Evolutionary conservation across 2,113 vertebrate genomes (phyloP).

Genomic region (Noctilio leporinus): DNA sequence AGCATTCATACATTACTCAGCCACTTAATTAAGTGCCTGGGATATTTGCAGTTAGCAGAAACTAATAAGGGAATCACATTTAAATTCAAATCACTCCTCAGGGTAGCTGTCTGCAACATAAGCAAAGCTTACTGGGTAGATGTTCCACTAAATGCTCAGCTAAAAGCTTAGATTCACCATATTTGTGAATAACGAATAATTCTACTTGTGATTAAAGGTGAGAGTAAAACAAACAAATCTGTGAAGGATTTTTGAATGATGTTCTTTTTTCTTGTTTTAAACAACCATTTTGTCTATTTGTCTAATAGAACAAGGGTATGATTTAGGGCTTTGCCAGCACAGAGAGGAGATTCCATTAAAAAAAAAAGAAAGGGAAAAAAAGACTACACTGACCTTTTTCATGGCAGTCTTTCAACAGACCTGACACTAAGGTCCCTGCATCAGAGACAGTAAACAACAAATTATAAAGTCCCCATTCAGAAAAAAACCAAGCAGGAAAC

Average conservation of each 20-base stretch:
- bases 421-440: slow-evolving; percentile 48
- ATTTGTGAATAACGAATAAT: slow-evolving; percentile 75
- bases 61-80: slow-evolving; percentile 88
- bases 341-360: slow-evolving; percentile 62
- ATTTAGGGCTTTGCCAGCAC: slow-evolving; percentile 58
- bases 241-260: slow-evolving; percentile 64
- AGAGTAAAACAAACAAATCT: slow-evolving; percentile 72
- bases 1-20: slow-evolving; percentile 88
- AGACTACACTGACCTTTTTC: slow-evolving; percentile 32
- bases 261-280: slow-evolving; percentile 70
- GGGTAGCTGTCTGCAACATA: slow-evolving; percentile 85
- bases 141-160: slow-evolving; percentile 78
- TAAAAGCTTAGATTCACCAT: slow-evolving; percentile 78
- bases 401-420: slow-evolving; percentile 60
- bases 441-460: slow-evolving; percentile 46
- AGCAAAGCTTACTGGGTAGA: slow-evolving; percentile 85
- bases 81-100: slow-evolving; percentile 89
- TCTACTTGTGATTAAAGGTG: slow-evolving; percentile 70
- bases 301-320: slow-evolving; percentile 61
- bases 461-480: slow-evolving; percentile 44
- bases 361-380: slow-evolving; percentile 69
- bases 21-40: slow-evolving; percentile 87
- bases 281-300: slow-evolving; percentile 53
- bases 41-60: slow-evolving; percentile 88
- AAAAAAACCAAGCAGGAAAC: neutral